Evolutionary conservation across 2,888 invertebrate species (phyloP).

Genomic region (Drosophila pullipes): DNA sequence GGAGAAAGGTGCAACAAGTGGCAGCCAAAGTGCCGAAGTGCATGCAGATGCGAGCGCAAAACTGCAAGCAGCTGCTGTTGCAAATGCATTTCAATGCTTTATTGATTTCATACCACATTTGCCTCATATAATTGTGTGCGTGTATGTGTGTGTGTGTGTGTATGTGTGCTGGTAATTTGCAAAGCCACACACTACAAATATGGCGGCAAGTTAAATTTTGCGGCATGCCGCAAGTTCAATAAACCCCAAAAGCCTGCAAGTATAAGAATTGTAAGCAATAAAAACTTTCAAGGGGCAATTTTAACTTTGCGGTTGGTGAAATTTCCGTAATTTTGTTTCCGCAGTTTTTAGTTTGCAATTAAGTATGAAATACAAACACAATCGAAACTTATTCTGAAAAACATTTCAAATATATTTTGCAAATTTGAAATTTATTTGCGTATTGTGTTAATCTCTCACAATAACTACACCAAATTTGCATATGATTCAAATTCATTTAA

Average conservation of each 20-base stretch:
- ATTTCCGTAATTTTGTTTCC: neutral
- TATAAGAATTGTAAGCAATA: neutral
- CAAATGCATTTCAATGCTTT: conserved; percentile 66
- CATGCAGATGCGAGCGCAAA: conserved; percentile 56
- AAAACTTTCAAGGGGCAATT: neutral
- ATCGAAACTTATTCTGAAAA: neutral
- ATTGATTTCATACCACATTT: conserved; percentile 79
- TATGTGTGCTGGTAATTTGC: conserved; percentile 46
- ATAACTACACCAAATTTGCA: conserved; percentile 17
- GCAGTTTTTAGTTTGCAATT: neutral
- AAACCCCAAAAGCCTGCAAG: conserved; percentile 21
- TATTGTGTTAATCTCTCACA: neutral
- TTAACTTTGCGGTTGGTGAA: neutral
- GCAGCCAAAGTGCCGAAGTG: conserved; percentile 63
- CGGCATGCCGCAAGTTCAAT: conserved; percentile 43
- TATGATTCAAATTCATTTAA: conserved; percentile 20
- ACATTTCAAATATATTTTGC: neutral
- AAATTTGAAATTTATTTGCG: neutral
- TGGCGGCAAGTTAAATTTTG: conserved; percentile 27
- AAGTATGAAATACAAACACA: neutral
- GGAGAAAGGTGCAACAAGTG: conserved; percentile 78
- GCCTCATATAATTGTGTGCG: conserved; percentile 49
- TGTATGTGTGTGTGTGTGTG: conserved; percentile 42
- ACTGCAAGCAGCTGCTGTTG: conserved; percentile 50
- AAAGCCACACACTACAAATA: conserved; percentile 1